phyloP scores from a whole-genome alignment of 2,797 vertebrate genomes.

The Margarornis squamiger region DNA sequence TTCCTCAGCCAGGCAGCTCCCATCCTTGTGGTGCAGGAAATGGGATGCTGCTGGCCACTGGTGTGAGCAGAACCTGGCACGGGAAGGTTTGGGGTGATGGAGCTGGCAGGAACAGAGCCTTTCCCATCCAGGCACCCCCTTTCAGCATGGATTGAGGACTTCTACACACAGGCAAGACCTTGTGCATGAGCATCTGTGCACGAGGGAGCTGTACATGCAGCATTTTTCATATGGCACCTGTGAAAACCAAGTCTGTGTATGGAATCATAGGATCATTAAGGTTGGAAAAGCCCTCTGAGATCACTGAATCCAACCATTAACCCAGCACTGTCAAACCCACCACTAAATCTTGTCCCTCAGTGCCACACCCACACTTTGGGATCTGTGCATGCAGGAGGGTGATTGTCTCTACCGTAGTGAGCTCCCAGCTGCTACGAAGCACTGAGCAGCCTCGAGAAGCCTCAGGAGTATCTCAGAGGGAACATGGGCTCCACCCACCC shows the following conservation, averaged over 20 bases:
- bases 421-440: background rate
- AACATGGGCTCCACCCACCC: rapidly evolving
- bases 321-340: background rate
- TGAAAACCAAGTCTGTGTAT: background rate
- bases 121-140: background rate
- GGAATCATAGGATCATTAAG: background rate
- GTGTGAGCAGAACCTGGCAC: background rate
- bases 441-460: rapidly evolving
- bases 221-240: rapidly evolving
- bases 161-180: background rate
- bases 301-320: background rate
- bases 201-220: rapidly evolving
- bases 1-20: background rate
- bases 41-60: rapidly evolving
- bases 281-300: background rate
- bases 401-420: rapidly evolving
- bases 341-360: background rate
- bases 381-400: background rate
- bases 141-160: rapidly evolving
- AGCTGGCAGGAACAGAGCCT: background rate
- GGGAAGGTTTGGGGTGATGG: background rate
- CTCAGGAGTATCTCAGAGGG: background rate
- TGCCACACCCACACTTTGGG: background rate
- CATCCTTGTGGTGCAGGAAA: rapidly evolving
- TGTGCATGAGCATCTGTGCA: rapidly evolving